Percentiles rank a stretch among this genome's conserved stretches.
These are phyloP conservation scores for Chrysolina haemoptera DNA, from an alignment of 2,888 invertebrate genomes.

Conservation along the genomic window DNA sequence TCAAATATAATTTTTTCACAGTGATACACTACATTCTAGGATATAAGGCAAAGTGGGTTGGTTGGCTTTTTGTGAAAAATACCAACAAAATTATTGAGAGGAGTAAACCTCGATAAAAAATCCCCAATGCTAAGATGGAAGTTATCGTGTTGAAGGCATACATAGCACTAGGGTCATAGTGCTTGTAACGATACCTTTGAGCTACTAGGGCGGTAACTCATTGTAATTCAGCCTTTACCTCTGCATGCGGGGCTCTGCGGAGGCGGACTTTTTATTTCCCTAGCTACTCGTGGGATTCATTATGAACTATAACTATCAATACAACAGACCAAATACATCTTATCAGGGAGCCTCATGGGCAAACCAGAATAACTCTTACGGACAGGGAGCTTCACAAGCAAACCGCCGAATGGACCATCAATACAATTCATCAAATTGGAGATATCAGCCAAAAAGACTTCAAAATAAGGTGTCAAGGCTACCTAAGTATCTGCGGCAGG, in stretches of 20 bases:
- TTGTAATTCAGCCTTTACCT: conserved; percentile 34
- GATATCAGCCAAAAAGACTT: conserved; percentile 7
- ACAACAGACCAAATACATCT: conserved; percentile 21
- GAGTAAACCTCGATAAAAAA: conserved; percentile 45
- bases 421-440: conserved; percentile 12
- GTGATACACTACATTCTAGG: too few relatives aligned
- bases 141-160: conserved; percentile 44
- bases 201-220: conserved; percentile 40
- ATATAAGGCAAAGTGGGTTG: too few relatives aligned
- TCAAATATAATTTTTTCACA: too few relatives aligned
- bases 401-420: conserved; percentile 10
- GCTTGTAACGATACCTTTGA: conserved; percentile 42
- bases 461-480: background rate
- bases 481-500: background rate
- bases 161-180: conserved; percentile 39
- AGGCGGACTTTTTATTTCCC: conserved; percentile 24
- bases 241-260: conserved; percentile 27
- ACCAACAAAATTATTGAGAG: conserved; percentile 21
- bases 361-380: conserved; percentile 12
- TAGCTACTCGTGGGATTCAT: conserved; percentile 33
- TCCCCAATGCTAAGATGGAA: conserved; percentile 42
- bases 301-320: conserved; percentile 25
- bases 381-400: conserved; percentile 14
- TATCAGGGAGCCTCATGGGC: conserved; percentile 14
- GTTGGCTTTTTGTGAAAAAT: too few relatives aligned